Percentiles rank a stretch among this genome's conserved stretches.
phyloP scores from a whole-genome alignment of 2,113 vertebrate species.

The Collichthys lucidus region DNA sequence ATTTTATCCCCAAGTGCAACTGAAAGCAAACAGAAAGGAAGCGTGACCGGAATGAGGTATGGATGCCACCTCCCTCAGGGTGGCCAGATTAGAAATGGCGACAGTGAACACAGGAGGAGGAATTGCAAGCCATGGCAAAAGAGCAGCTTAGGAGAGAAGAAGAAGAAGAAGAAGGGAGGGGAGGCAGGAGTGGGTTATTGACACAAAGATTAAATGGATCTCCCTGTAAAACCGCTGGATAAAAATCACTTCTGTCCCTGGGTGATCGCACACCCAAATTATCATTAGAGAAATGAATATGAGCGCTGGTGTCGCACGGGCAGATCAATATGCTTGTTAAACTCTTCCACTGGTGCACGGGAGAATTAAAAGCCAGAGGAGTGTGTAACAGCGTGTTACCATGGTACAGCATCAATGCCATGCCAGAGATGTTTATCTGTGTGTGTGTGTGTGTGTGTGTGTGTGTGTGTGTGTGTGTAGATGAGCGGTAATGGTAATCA shows the following conservation, averaged over 20 bases:
- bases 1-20: constrained; percentile 56
- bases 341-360: constrained; percentile 27
- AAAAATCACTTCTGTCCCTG: constrained; percentile 60
- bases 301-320: constrained; percentile 42
- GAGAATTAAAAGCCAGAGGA: constrained; percentile 53
- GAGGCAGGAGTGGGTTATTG: constrained; percentile 61
- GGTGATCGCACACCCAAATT: constrained; percentile 66
- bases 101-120: constrained; percentile 43
- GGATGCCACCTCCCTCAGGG: constrained; percentile 55
- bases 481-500: constrained; percentile 55
- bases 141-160: constrained; percentile 19
- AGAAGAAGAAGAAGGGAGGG: neutral
- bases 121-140: constrained; percentile 51
- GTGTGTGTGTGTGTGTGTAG: constrained; percentile 16
- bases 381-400: constrained; percentile 51
- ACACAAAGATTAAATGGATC: constrained; percentile 76
- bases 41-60: constrained; percentile 71
- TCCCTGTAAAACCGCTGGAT: constrained; percentile 64
- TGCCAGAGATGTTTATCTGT: constrained; percentile 21
- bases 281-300: constrained; percentile 71
- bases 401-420: constrained; percentile 18
- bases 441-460: constrained; percentile 5
- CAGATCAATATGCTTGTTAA: constrained; percentile 70
- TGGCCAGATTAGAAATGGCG: constrained; percentile 66
- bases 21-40: constrained; percentile 59